phyloP scores from a whole-genome alignment of 1,140 invertebrate genomes.

The Nasonia vitripennis region DNA sequence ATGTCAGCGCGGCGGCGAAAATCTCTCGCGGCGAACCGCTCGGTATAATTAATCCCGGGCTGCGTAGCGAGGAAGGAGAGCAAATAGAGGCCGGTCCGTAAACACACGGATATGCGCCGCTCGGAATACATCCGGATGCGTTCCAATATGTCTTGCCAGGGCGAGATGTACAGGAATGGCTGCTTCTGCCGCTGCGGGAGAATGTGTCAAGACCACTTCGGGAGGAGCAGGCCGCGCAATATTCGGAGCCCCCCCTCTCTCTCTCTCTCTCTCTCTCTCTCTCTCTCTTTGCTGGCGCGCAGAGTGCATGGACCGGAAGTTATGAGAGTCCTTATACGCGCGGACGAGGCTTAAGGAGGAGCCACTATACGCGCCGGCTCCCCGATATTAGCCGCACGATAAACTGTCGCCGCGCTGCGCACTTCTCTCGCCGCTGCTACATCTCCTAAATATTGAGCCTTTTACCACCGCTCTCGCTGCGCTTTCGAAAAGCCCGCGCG shows the following conservation, averaged over 20 bases:
- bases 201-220: neutral
- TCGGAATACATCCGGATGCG: neutral
- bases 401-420: conserved; percentile 38
- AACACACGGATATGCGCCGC: neutral
- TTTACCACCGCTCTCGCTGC: neutral
- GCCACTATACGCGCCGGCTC: neutral
- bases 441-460: conserved; percentile 40
- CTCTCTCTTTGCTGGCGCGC: neutral
- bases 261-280: too few relatives aligned
- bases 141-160: conserved; percentile 41
- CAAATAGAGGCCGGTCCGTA: conserved; percentile 4
- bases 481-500: neutral
- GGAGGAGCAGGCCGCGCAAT: conserved; percentile 32
- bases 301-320: conserved; percentile 55
- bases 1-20: neutral
- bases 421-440: neutral
- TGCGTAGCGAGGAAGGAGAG: neutral
- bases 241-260: conserved; percentile 2
- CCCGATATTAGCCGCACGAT: conserved; percentile 45
- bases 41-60: conserved; percentile 38
- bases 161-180: neutral
- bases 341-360: conserved; percentile 27
- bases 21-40: neutral
- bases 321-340: conserved; percentile 57
- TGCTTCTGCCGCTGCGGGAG: neutral